Evolutionary conservation across 2,113 vertebrate species (phyloP), one percentile per base, ranked within the genome.

Genomic region (Garra rufa): DNA sequence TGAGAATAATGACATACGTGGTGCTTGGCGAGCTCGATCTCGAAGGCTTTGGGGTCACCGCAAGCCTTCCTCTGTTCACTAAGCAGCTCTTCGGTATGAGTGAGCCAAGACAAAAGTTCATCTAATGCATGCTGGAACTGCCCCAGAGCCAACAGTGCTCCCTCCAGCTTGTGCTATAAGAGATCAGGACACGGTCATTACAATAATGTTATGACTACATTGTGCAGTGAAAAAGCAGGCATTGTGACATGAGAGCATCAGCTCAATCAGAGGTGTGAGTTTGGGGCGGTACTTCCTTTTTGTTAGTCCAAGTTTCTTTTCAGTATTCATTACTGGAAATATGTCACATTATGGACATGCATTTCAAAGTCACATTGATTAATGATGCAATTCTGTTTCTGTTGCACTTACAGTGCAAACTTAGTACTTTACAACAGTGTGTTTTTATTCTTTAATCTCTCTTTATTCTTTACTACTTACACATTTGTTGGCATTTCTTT

Each of bases 101-200:
- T 96, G 94, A 99, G 94, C 98, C 98, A 99, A 0, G 96, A 92
- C 92, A 99, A 87, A 65, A 99, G 94, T 92, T 99, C 98, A 55
- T 98, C 98, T 89, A 99, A 92, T 11, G 98, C 98, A 30, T 99
- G 97, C 83, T 99, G 98, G 94, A 99, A 99, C 93, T 99, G 98
- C 7, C 98, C 98, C 91, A 99, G 92, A 9, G 98, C 98, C 82
- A 99, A 90, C 38, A 99, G 94, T 44, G 97, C 98, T 75, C 96
- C 97, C 87, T 99, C 98, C 89, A 99, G 93, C 92, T 99, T 99
- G 92, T 99, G 98, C 98, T 99, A 85, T 11, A 94, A 82, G 52
- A 86, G 81, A 93, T 91, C 95, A 84, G 61, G 38, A 89, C 81
- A 82, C 26, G n/a, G 14, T 17, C 24, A 75, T 69, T 38, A 65